Conservation (phyloP, 2,888 invertebrate genomes). For the Drosophila quinaria region DNA sequence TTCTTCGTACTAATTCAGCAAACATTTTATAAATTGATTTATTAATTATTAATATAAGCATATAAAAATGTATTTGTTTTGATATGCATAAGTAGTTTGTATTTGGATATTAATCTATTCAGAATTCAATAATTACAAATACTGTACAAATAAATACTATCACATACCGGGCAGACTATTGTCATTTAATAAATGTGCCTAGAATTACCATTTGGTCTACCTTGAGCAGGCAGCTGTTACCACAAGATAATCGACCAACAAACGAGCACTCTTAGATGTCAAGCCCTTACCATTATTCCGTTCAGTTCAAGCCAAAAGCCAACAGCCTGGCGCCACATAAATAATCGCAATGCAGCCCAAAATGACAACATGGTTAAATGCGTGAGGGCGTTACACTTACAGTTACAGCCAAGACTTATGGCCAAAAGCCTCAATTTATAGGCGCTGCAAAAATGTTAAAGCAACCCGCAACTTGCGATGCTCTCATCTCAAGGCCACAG, state of each 20-base stretch:
- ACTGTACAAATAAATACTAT: not conserved
- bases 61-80: too few species aligned
- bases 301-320: conserved; percentile 20
- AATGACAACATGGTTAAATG: conserved; percentile 71
- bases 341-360: conserved; percentile 72
- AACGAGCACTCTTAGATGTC: conserved; percentile 9
- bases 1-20: too few species aligned
- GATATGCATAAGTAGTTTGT: too few species aligned
- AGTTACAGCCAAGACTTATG: conserved; percentile 34
- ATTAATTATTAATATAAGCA: too few species aligned
- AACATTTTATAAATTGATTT: too few species aligned
- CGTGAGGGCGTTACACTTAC: conserved; percentile 38
- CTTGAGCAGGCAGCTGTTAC: conserved; percentile 9
- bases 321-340: conserved; percentile 78
- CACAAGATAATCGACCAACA: conserved; percentile 34
- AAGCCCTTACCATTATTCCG: conserved; percentile 2
- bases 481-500: conserved; percentile 14
- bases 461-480: not conserved
- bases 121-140: not conserved
- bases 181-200: not conserved
- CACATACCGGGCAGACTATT: not conserved
- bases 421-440: conserved; percentile 45
- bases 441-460: conserved; percentile 32
- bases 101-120: not conserved
- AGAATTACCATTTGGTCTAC: not conserved